Evolutionary conservation across 1,140 invertebrate genomes (phyloP), one percentile per base, ranked within the genome.

Genomic region (Drosophila insularis): DNA sequence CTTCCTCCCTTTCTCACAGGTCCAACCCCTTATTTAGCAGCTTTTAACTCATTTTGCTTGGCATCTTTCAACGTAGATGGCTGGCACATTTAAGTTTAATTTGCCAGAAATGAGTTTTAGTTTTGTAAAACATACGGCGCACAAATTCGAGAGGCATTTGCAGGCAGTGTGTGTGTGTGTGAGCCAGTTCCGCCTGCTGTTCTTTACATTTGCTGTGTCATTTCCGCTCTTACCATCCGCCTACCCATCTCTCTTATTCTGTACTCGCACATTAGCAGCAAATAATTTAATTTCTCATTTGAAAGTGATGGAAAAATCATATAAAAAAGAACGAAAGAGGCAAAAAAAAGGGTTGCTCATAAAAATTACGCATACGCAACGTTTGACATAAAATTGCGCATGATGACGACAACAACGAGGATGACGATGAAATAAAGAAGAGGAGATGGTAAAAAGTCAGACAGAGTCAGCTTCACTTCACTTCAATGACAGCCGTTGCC

Each of bases 81-180:
- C 43, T 50, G 80, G 81, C 81, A 87, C 79, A 87, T 80, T 89
- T 89, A 82, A 80, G 84, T 89, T 89, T 89, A 89, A 89, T 89
- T 89, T 89, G 84, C 80, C 84, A 89, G 84, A 89, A 89, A 84
- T 89, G 84, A 89, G 84, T 89, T 89, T 89, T 89, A 89, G 84
- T 89, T 89, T 89, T 89, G 68, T 59, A 77, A 63, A 74, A 78
- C 75, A 77, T 69, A 77, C 72, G 67, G 68, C 75, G 74, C 68
- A 62, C 74, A 65, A 64, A 87, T 79, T 87, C 87, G 60, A 87
- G 80, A 78, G 67, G 55, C 53, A 70, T 74, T 13, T 39, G 37
- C 39, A 39, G 50, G 55, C 46, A 17, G 62, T 39, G 63, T 55
- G 63, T 55, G 63, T 64, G 50, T 64, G 46, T 64, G 63, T 55